Evolutionary conservation across 1,140 invertebrate species (phyloP).

Genomic region (Teleogryllus occipitalis): DNA sequence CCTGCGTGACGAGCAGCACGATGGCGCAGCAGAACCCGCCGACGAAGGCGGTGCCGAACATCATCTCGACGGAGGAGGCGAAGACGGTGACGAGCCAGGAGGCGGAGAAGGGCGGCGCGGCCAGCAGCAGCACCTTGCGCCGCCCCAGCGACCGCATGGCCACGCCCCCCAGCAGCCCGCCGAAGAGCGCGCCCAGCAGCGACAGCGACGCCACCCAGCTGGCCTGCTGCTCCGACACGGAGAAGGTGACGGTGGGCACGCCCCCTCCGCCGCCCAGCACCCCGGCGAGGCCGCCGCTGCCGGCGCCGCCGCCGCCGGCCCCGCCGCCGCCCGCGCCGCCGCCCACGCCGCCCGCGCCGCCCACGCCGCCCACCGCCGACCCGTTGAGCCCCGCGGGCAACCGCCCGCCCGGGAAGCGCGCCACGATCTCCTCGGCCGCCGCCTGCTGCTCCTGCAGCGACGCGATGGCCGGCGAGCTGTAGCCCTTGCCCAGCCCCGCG

Average conservation of each 20-base stretch:
- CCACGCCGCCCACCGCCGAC: not conserved
- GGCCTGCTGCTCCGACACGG: conserved; percentile 52
- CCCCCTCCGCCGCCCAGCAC: conserved; percentile 4
- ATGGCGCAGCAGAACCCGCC: conserved; percentile 72
- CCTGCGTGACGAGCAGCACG: conserved; percentile 70
- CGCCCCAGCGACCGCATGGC: conserved; percentile 61
- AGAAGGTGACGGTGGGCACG: not conserved
- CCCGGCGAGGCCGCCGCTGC: conserved; percentile 20
- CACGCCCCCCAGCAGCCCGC: conserved; percentile 63
- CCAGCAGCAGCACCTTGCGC: conserved; percentile 53
- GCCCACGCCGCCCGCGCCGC: conserved; percentile 29
- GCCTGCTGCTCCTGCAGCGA: conserved; percentile 61
- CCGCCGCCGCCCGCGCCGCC: conserved; percentile 36
- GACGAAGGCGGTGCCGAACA: conserved; percentile 67
- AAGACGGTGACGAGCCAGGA: conserved; percentile 69
- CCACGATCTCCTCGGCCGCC: conserved; percentile 57
- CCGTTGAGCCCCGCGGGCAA: conserved; percentile 32
- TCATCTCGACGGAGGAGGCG: conserved; percentile 62
- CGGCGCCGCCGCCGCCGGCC: conserved; percentile 24
- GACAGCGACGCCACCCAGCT: conserved; percentile 75
- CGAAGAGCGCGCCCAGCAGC: conserved; percentile 63
- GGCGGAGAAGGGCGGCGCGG: conserved; percentile 60
- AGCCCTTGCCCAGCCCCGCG: conserved; percentile 71
- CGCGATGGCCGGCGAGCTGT: conserved; percentile 74
- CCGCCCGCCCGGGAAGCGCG: conserved; percentile 36